phyloP scores from a whole-genome alignment of 2,797 vertebrate species.

The Clarias pachynema region DNA sequence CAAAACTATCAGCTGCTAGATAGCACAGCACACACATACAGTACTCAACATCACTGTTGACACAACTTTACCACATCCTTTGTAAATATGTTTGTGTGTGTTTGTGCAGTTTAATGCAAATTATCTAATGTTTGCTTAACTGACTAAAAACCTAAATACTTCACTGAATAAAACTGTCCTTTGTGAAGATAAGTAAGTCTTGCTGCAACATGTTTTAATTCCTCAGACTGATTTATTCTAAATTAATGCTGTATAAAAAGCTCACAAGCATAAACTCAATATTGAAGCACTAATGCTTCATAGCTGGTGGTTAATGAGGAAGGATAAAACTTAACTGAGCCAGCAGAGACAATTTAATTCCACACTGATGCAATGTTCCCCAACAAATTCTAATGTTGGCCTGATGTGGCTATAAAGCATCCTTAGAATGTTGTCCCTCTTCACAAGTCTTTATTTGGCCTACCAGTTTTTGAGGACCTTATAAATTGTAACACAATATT shows the following conservation, averaged over 20 bases:
- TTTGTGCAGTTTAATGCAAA: slow-evolving; percentile 9
- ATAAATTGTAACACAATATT: background rate
- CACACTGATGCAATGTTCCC: slow-evolving; percentile 3
- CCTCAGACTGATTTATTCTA: background rate
- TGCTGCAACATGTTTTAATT: slow-evolving; percentile 7
- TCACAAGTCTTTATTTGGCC: background rate
- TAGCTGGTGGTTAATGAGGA: slow-evolving; percentile 30
- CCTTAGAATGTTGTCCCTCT: background rate
- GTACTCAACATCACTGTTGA: slow-evolving; percentile 33
- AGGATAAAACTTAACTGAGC: background rate
- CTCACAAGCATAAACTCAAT: slow-evolving; percentile 12
- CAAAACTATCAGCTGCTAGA: slow-evolving; percentile 37
- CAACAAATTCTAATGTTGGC: background rate
- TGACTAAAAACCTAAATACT: slow-evolving; percentile 25
- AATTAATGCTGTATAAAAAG: slow-evolving; percentile 1
- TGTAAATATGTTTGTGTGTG: slow-evolving; percentile 34
- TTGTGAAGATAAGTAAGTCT: slow-evolving; percentile 35
- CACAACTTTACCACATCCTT: slow-evolving; percentile 37
- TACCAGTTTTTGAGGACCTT: background rate
- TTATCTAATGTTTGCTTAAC: slow-evolving; percentile 3
- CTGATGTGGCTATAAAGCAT: background rate
- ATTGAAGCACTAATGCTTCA: slow-evolving; percentile 24
- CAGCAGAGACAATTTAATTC: slow-evolving; percentile 15
- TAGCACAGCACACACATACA: slow-evolving; percentile 24
- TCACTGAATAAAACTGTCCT: slow-evolving; percentile 22